phyloP scores from a whole-genome alignment of 2,797 vertebrate species.

The Varecia variegata region DNA sequence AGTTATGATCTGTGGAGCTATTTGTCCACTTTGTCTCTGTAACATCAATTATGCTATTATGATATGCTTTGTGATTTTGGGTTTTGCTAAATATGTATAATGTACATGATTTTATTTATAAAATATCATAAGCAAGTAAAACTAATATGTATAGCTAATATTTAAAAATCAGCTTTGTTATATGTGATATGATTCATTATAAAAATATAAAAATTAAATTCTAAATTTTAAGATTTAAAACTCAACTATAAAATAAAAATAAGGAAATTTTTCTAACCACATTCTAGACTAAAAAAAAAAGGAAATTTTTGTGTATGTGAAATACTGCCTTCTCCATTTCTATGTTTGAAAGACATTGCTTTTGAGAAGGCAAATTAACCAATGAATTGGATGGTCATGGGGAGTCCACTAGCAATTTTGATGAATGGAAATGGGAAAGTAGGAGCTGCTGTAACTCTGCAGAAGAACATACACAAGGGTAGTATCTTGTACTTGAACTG shows the following conservation, averaged over 20 bases:
- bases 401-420: background rate
- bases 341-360: slow-evolving; percentile 21
- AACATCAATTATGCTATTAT: background rate
- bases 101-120: background rate
- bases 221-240: background rate
- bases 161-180: background rate
- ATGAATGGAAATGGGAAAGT: background rate
- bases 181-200: background rate
- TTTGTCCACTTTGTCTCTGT: background rate
- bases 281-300: background rate
- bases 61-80: background rate
- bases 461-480: background rate
- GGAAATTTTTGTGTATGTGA: background rate
- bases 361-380: background rate
- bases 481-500: background rate
- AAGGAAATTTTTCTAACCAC: background rate
- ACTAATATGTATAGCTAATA: background rate
- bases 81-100: background rate
- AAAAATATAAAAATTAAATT: background rate
- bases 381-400: background rate
- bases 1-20: background rate
- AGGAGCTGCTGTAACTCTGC: background rate
- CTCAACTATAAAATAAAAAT: background rate
- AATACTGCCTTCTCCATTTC: background rate
- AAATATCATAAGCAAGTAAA: background rate